Evolutionary conservation across 2,888 invertebrate species (phyloP), one percentile per base, ranked within the genome.

Genomic region (Dione juno): DNA sequence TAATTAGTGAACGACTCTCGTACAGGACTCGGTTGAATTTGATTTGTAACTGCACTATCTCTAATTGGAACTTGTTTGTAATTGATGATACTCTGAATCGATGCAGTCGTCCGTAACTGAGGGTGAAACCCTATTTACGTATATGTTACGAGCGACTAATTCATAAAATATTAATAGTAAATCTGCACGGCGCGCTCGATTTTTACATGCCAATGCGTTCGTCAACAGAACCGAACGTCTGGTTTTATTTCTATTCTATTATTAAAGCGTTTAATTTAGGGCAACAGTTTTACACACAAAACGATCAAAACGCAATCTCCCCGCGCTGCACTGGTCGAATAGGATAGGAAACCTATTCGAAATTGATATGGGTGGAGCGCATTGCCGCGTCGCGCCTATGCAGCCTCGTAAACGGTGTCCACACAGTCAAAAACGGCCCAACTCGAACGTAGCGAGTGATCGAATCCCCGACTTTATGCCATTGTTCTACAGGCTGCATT

Each of bases 351-450:
- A 90, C 90, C 91, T 89, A 92, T 92, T 91, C 84, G 92, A 91
- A 92, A 93, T 93, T 93, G 92, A 93, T 93, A 92, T 91, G 91
- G 91, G 90, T 90, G 89, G 89, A 89, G 90, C 90, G 85, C 87
- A 81, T 84, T 84, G 86, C 87, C 81, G 85, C 88, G 89, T 85
- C 89, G 89, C 88, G 87, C 87, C 89, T 87, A 87, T 88, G 88
- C 89, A 84, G 85, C 83, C 88, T 89, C 90, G 92, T 91, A 92
- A 92, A 92, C 90, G 91, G 77, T 81, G 79, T 74, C 72, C 68
- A 80, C 78, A 73, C 84, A 81, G 69, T 73, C 75, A 74, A 80
- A 81, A 88, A 89, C 79, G 81, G 67, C 84, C 76, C 76, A 87
- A 83, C 76, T 58, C 59, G 66, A 64, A 66, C 59, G 40, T 52